Evolutionary conservation across 2,797 vertebrate species (phyloP).

Genomic region (Corythornis leucogaster): DNA sequence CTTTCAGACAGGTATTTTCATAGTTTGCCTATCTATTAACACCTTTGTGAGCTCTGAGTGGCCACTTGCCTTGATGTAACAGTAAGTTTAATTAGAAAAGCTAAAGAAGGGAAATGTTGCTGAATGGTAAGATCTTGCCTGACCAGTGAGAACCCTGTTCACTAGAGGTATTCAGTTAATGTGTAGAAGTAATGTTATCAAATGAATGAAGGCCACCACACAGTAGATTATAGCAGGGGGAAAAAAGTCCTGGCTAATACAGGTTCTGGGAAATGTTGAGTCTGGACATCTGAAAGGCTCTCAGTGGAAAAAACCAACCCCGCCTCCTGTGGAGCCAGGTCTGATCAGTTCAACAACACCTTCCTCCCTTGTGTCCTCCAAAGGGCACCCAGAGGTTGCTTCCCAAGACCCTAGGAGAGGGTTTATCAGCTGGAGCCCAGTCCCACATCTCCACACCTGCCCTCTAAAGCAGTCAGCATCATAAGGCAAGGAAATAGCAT

Average conservation of each 20-base stretch:
- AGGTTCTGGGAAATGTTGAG: neutral
- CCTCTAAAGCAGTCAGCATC: neutral
- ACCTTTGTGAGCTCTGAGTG: neutral
- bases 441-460: neutral
- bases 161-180: neutral
- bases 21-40: neutral
- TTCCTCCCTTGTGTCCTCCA: neutral
- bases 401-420: neutral
- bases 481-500: neutral
- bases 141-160: neutral
- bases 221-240: neutral
- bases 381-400: neutral
- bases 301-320: neutral
- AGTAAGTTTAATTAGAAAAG: neutral
- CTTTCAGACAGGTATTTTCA: neutral
- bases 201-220: neutral
- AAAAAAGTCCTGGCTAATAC: neutral
- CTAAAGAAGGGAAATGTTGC: neutral
- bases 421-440: neutral
- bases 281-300: neutral
- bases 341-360: neutral
- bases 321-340: neutral
- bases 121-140: neutral
- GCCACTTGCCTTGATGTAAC: neutral
- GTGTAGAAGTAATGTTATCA: neutral